These are phyloP conservation scores for Ceramica pisi DNA, from an alignment of 2,888 invertebrate genomes.

Conservation along the genomic window DNA sequence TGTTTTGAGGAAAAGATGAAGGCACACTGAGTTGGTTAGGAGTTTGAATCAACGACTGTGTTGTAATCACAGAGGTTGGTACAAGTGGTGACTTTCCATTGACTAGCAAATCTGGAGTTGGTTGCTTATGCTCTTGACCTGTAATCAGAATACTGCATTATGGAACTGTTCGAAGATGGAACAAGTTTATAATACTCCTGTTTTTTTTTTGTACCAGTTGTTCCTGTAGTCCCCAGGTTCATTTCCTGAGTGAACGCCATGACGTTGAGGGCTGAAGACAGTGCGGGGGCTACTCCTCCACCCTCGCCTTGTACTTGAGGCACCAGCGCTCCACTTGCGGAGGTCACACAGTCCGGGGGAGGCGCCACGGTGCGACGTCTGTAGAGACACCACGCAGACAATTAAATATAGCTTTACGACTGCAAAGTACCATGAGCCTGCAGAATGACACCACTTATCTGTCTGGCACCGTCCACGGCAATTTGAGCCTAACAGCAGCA, in stretches of 20 bases:
- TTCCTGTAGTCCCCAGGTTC: slow-evolving; percentile 79
- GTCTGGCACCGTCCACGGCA: background rate
- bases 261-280: slow-evolving; percentile 95
- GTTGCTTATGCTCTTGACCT: slow-evolving; percentile 76
- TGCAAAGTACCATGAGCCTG: background rate
- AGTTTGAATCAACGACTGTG: slow-evolving; percentile 47
- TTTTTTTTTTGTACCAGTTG: slow-evolving; percentile 8
- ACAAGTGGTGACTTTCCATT: slow-evolving; percentile 74
- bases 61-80: slow-evolving; percentile 47
- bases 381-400: background rate
- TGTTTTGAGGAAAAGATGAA: slow-evolving; percentile 45
- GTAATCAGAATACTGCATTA: slow-evolving; percentile 20
- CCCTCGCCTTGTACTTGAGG: slow-evolving; percentile 79
- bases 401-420: background rate
- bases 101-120: slow-evolving; percentile 84
- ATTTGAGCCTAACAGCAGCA: background rate
- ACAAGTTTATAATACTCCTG: background rate
- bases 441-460: background rate
- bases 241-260: slow-evolving; percentile 95
- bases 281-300: slow-evolving; percentile 89
- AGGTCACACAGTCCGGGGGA: slow-evolving; percentile 78
- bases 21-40: slow-evolving; percentile 71
- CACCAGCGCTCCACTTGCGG: slow-evolving; percentile 58
- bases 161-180: background rate
- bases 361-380: slow-evolving; percentile 77